Evolutionary conservation across 2,113 vertebrate genomes (phyloP).

Genomic region (Takifugu flavidus): DNA sequence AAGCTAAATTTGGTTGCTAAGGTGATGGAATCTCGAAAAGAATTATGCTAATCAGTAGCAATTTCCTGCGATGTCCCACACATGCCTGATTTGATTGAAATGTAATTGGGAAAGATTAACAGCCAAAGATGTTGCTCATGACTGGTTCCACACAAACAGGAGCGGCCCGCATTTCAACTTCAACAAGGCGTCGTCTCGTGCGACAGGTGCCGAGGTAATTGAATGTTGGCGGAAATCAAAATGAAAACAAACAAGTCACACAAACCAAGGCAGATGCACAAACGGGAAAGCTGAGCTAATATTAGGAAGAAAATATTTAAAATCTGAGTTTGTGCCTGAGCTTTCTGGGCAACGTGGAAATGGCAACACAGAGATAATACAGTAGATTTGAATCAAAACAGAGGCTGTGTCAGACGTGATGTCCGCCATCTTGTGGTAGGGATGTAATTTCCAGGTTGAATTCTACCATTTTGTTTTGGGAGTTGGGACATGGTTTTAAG

Average conservation of each 20-base stretch:
- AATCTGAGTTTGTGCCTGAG: background rate
- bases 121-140: slow-evolving; percentile 35
- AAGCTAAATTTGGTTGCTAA: slow-evolving; percentile 14
- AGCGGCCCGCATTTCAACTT: slow-evolving; percentile 15
- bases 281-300: slow-evolving; percentile 7
- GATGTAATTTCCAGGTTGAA: no score
- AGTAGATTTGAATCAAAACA: no score
- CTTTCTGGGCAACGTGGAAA: no score
- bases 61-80: slow-evolving; percentile 18
- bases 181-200: slow-evolving; percentile 20
- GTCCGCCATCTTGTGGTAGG: no score
- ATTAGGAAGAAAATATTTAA: background rate
- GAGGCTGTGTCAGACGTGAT: no score
- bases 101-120: slow-evolving; percentile 51
- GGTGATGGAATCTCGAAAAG: slow-evolving; percentile 31
- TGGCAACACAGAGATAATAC: no score
- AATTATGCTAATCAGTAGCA: slow-evolving; percentile 44
- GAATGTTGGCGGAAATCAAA: slow-evolving; percentile 21
- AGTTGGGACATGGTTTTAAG: no score
- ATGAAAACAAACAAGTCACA: background rate
- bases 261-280: slow-evolving; percentile 11
- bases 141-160: slow-evolving; percentile 25
- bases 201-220: slow-evolving; percentile 43
- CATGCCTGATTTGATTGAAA: slow-evolving; percentile 47
- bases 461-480: no score